Conservation (phyloP, 30 jellyfish, hydroid and myxozoan species). For the Turritopsis dohrnii region DNA sequence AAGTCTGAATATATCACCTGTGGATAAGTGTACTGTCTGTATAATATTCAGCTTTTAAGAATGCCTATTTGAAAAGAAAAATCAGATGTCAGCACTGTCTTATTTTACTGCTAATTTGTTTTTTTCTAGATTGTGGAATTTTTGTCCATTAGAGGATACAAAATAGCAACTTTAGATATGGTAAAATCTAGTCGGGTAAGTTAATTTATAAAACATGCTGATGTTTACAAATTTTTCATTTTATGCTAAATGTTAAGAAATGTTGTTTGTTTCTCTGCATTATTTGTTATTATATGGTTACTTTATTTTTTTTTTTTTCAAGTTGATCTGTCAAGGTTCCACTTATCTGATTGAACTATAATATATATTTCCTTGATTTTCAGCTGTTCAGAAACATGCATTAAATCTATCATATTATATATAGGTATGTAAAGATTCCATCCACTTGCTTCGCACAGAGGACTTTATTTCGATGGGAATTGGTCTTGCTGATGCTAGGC, state of each 20-base stretch:
- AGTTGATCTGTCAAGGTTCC: not conserved
- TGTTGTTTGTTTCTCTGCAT: not conserved
- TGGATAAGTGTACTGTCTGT: not conserved
- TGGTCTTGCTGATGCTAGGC: slow-evolving; percentile 11
- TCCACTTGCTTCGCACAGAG: slow-evolving; percentile 12
- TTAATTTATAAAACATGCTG: not conserved
- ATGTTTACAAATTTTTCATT: not conserved
- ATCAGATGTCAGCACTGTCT: not conserved
- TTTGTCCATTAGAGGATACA: not conserved
- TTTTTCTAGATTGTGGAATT: not conserved
- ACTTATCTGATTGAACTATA: not conserved
- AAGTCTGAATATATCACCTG: not conserved
- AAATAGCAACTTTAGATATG: not conserved
- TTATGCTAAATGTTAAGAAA: not conserved
- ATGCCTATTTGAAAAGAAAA: not conserved
- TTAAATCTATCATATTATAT: not conserved
- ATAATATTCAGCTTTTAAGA: not conserved
- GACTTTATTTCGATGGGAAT: slow-evolving; percentile 10
- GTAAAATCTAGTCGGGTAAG: not conserved
- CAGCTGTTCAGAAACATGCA: not conserved
- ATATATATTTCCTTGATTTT: not conserved
- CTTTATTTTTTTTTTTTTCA: not conserved
- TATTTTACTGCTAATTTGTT: not conserved
- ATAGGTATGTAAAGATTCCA: slow-evolving; percentile 11
- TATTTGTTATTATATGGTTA: not conserved